Evolutionary conservation across 64 coral and sea anemone genomes (phyloP), one percentile per base, ranked within the genome.

Genomic region (Montipora cactus): DNA sequence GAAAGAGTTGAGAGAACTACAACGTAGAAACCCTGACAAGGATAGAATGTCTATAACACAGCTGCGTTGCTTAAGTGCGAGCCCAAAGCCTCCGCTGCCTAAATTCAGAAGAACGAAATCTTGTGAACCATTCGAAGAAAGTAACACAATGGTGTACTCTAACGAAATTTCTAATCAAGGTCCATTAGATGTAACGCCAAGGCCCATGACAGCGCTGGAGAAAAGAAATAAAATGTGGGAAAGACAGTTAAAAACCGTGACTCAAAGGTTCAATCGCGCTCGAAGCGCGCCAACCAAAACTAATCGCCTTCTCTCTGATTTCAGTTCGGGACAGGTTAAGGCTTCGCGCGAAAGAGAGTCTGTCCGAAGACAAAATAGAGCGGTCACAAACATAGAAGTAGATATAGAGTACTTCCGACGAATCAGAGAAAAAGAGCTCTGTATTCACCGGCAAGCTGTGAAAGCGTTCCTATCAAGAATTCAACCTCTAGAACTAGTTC

Each of bases 161-260:
- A 70, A 9, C 50, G 72, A 72, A 23, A 47, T 21, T 21, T 3
- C 37, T 7, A 18, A n/a, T 20, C 67, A 62, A 55, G 19, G 59
- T 3, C 19, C 76, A 12, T 5, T 76, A 47, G 78, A 89, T 49
- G 11, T 92, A 19, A 77, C 91, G 11, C 93, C 96, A 45, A 80
- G 96, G 74, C 96, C 96, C 4, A 95, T 98, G 89, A 98, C 96
- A 49, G 93, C 96, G 51, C 75, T 98, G 80, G 89, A 98, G n/a
- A 98, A 90, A 49, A 69, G 96, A 16, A 98, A 95, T 47, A 95
- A 77, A 72, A 50, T 98, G 49, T 98, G 96, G 96, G 96, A 98
- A 47, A 95, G 81, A 50, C 93, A 98, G 19, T 44, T 98, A 2
- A 89, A 85, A 28, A 89, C 83, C 11, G 89, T 98, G 13, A 98